Evolutionary conservation across 2,113 vertebrate genomes (phyloP).

Genomic region (Orycteropus afer): DNA sequence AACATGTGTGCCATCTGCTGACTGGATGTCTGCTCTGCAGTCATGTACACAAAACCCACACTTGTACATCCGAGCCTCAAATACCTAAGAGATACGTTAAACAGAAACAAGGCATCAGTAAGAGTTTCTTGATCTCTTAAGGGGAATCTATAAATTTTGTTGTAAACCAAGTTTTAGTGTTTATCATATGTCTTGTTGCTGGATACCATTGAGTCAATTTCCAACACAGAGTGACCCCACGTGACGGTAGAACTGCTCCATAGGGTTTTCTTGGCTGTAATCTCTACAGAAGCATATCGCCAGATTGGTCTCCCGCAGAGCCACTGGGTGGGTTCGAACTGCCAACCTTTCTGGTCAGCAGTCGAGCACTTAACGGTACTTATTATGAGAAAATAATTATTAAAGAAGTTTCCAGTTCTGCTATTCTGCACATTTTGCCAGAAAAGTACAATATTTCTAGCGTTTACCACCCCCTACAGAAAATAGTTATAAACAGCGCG

Average conservation of each 20-base stretch:
- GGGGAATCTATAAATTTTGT: conserved; percentile 17
- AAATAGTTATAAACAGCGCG: conserved; percentile 82
- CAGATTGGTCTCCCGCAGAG: background rate
- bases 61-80: background rate
- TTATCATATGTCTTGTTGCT: conserved; percentile 15
- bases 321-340: background rate
- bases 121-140: background rate
- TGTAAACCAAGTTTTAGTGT: background rate
- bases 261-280: background rate
- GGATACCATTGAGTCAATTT: background rate
- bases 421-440: conserved; percentile 21
- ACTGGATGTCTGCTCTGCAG: conserved; percentile 66
- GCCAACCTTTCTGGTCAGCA: background rate
- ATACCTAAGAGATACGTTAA: background rate
- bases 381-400: conserved; percentile 40
- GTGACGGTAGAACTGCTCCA: background rate
- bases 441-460: conserved; percentile 59
- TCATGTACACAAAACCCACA: background rate
- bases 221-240: background rate
- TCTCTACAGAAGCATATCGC: background rate
- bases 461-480: conserved; percentile 56
- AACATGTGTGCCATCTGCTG: conserved; percentile 79
- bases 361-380: background rate
- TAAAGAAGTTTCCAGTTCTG: conserved; percentile 61
- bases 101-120: background rate